Evolutionary conservation across 2,113 vertebrate species (phyloP).

Genomic region (Takifugu bimaculatus): DNA sequence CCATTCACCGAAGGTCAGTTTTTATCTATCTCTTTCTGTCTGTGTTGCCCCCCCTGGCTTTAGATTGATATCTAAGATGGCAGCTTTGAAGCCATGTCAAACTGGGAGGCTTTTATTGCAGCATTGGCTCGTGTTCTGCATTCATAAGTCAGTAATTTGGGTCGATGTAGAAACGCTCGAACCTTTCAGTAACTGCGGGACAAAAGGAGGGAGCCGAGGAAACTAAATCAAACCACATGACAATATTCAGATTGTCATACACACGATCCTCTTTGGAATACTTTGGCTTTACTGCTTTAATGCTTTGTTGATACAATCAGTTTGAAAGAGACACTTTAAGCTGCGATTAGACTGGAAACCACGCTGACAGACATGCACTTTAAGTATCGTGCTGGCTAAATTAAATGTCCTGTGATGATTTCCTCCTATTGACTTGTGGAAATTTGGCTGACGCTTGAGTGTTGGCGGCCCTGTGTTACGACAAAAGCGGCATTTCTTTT

Average conservation of each 20-base stretch:
- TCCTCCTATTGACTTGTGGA: too few relatives aligned
- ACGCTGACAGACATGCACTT: too few relatives aligned
- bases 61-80: slow-evolving; percentile 47
- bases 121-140: slow-evolving; percentile 57
- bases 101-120: slow-evolving; percentile 53
- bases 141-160: slow-evolving; percentile 60
- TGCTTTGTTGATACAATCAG: slow-evolving; percentile 18
- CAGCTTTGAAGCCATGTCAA: slow-evolving; percentile 52
- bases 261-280: slow-evolving; percentile 13
- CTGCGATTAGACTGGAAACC: too few relatives aligned
- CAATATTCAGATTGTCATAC: too few relatives aligned
- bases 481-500: too few relatives aligned
- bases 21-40: slow-evolving; percentile 42
- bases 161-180: neutral
- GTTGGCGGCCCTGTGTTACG: too few relatives aligned
- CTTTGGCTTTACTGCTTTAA: slow-evolving; percentile 18
- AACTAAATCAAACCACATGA: too few relatives aligned
- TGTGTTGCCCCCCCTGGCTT: slow-evolving; percentile 12
- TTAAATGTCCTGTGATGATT: too few relatives aligned
- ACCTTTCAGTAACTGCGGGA: neutral
- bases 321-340: neutral
- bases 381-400: too few relatives aligned
- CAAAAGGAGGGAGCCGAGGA: neutral
- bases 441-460: too few relatives aligned
- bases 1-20: slow-evolving; percentile 62